Conservation (phyloP, 2,113 vertebrate genomes). For the Phocoena phocoena region DNA sequence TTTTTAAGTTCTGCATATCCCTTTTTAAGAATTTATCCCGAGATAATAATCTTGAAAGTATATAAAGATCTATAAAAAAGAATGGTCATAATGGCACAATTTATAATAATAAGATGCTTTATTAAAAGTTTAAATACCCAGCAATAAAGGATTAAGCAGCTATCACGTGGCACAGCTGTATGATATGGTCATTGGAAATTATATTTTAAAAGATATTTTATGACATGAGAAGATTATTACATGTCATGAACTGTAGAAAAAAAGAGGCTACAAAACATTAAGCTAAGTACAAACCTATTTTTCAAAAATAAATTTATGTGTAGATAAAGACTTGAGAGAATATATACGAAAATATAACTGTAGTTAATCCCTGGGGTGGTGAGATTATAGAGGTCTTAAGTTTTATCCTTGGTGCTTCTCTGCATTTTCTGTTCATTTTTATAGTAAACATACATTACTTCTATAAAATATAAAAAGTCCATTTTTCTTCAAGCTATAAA, state of each 20-base stretch:
- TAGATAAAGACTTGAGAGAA: not conserved
- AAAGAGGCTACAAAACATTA: not conserved
- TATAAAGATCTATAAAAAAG: not conserved
- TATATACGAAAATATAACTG: not conserved
- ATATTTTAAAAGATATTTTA: conserved; percentile 20
- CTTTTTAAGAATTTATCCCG: not conserved
- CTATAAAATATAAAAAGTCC: not conserved
- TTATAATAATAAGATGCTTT: conserved; percentile 2
- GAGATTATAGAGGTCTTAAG: not conserved
- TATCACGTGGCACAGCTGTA: not conserved
- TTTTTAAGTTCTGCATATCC: not conserved
- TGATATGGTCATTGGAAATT: not conserved
- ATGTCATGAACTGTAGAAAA: not conserved
- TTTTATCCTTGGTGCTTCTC: not conserved
- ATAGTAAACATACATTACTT: not conserved
- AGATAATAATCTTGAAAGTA: not conserved
- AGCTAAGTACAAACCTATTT: not conserved
- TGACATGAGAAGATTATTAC: not conserved
- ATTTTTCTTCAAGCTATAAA: conserved; percentile 21
- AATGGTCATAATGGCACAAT: not conserved
- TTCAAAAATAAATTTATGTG: conserved; percentile 10
- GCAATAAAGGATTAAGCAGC: not conserved
- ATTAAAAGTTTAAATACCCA: conserved; percentile 8
- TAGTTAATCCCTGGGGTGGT: not conserved
- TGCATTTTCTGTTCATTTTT: not conserved